Evolutionary conservation across 2,888 invertebrate species (phyloP).

Genomic region (Anorthoa munda): DNA sequence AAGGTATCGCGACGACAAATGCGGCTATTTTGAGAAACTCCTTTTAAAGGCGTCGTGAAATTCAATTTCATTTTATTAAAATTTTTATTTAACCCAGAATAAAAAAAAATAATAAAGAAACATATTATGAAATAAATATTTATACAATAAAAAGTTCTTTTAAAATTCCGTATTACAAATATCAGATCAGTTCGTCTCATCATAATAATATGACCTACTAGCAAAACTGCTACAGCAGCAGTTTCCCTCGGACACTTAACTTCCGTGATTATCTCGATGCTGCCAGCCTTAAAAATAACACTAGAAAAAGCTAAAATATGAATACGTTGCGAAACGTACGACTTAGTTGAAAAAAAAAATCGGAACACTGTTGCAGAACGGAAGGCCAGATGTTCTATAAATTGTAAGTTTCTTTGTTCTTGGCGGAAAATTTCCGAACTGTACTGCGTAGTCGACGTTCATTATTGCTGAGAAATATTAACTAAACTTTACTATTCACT

Average conservation of each 20-base stretch:
- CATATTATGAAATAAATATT: not conserved
- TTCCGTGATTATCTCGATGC: conserved; percentile 61
- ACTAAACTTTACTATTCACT: conserved; percentile 64
- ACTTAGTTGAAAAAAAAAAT: conserved; percentile 54
- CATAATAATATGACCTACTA: conserved; percentile 45
- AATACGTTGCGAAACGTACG: conserved; percentile 43
- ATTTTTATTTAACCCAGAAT: not conserved
- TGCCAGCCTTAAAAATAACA: conserved; percentile 52
- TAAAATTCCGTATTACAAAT: conserved; percentile 16
- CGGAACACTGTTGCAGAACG: conserved; percentile 46
- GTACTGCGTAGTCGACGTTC: conserved; percentile 57
- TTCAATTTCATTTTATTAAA: no score
- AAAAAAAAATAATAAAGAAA: no score
- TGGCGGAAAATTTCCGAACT: conserved; percentile 60
- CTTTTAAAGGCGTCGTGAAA: no score
- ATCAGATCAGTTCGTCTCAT: conserved; percentile 19
- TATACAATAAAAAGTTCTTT: not conserved
- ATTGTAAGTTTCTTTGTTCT: conserved; percentile 67
- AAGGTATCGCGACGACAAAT: no score
- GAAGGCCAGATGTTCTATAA: conserved; percentile 65
- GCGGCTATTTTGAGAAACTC: no score
- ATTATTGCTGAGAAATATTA: conserved; percentile 67
- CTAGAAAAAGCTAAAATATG: conserved; percentile 52
- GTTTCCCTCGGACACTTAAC: conserved; percentile 36
- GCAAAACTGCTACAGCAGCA: conserved; percentile 33